phyloP scores from a whole-genome alignment of 2,888 invertebrate species.

The Drosophila nigricruria region DNA sequence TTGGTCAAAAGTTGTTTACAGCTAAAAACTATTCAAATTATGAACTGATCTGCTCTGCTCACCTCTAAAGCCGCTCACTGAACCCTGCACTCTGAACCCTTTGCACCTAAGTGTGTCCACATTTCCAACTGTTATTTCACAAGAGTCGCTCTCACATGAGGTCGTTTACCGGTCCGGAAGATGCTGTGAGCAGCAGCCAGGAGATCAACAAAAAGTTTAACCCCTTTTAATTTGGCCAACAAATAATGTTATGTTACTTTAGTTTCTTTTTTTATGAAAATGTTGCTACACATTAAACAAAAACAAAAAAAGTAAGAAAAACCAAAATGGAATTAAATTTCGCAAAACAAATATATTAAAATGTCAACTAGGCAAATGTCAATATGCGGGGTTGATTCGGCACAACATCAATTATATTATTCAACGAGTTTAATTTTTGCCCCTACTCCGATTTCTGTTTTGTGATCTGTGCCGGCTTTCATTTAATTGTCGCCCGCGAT shows the following conservation, averaged over 20 bases:
- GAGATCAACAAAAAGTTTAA: slow-evolving; percentile 71
- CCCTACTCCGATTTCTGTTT: slow-evolving; percentile 14
- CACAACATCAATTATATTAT: slow-evolving; percentile 69
- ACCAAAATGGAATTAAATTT: slow-evolving; percentile 38
- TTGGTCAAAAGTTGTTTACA: no score
- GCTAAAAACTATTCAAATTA: slow-evolving; percentile 4
- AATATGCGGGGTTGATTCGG: slow-evolving; percentile 58
- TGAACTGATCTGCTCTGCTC: neutral
- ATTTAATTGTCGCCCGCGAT: slow-evolving; percentile 58
- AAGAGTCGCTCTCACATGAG: slow-evolving; percentile 16
- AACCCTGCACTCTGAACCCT: slow-evolving; percentile 9
- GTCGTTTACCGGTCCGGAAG: slow-evolving; percentile 12
- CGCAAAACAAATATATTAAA: slow-evolving; percentile 74
- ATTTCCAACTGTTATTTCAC: slow-evolving; percentile 3
- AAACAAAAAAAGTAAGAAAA: slow-evolving; percentile 16
- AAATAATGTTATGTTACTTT: slow-evolving; percentile 34
- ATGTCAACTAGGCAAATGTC: slow-evolving; percentile 78
- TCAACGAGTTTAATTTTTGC: slow-evolving; percentile 49
- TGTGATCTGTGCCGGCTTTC: slow-evolving; percentile 58
- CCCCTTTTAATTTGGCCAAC: slow-evolving; percentile 64
- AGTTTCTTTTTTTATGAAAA: slow-evolving; percentile 50
- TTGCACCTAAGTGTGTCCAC: slow-evolving; percentile 4
- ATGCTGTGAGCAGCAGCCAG: slow-evolving; percentile 34
- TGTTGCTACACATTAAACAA: slow-evolving; percentile 40
- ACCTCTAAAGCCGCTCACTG: slow-evolving; percentile 16